phyloP scores from a whole-genome alignment of 2,888 invertebrate genomes.

The Eupelmus urozonus region DNA sequence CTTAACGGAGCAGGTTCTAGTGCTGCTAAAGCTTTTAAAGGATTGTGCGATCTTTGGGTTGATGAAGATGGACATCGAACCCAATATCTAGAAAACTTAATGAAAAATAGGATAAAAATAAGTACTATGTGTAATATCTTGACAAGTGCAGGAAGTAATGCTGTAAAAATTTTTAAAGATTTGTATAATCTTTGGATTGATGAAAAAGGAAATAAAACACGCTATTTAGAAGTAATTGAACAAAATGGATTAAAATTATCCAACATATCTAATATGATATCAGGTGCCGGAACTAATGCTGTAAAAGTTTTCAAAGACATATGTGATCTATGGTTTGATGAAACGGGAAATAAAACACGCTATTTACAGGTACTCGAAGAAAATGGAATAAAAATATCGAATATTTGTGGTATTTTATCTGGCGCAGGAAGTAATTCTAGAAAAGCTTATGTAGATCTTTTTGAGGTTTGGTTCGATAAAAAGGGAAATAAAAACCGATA shows the following conservation, averaged over 20 bases:
- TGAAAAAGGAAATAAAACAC: not conserved
- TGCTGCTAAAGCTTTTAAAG: conserved; percentile 4
- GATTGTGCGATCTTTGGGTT: conserved; percentile 25
- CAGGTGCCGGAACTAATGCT: not conserved
- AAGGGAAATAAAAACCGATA: conserved; percentile 2
- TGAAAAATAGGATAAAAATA: too few species aligned
- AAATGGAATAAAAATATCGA: not conserved
- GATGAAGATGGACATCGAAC: conserved; percentile 5
- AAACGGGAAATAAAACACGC: conserved; percentile 1
- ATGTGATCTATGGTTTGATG: conserved; percentile 15
- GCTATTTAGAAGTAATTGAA: not conserved
- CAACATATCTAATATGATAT: not conserved
- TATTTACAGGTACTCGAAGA: conserved; percentile 4
- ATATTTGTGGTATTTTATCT: not conserved
- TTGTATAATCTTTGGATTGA: conserved; percentile 25
- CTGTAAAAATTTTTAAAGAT: conserved; percentile 11
- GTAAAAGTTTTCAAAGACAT: conserved; percentile 4
- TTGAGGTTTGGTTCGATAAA: conserved; percentile 17
- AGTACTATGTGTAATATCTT: not conserved
- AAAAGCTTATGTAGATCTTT: conserved; percentile 1
- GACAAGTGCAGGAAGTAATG: not conserved
- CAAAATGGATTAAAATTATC: not conserved
- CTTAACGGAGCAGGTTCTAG: conserved; percentile 1
- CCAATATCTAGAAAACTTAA: not conserved
- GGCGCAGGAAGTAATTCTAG: not conserved